A percentile compares a stretch with the other conserved stretches of the same genome.
These are phyloP conservation scores for Dendrocincla fuliginosa DNA, from an alignment of 2,797 vertebrate genomes.

Conservation along the genomic window DNA sequence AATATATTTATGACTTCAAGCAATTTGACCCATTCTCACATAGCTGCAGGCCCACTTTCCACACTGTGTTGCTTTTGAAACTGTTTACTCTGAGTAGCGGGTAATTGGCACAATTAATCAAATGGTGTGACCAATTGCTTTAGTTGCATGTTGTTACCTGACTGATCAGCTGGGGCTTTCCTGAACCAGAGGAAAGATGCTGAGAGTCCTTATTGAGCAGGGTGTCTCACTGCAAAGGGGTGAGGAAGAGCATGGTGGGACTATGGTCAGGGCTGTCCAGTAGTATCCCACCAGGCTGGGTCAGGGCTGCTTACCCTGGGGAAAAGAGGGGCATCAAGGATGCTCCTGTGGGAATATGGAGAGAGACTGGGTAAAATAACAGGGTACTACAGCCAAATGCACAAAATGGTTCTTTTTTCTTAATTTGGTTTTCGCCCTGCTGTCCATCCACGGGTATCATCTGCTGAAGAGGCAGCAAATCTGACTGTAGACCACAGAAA, in stretches of 20 bases:
- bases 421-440: not conserved
- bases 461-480: not conserved
- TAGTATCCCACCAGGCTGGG: not conserved
- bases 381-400: not conserved
- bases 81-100: not conserved
- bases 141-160: not conserved
- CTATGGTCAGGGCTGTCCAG: not conserved
- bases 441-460: not conserved
- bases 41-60: not conserved
- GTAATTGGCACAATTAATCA: constrained; percentile 47
- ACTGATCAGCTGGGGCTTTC: not conserved
- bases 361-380: not conserved
- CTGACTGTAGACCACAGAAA: not conserved
- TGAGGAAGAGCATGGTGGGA: not conserved
- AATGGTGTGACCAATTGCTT: not conserved
- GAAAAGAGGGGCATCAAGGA: not conserved
- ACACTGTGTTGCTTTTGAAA: not conserved
- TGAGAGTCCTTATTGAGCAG: not conserved
- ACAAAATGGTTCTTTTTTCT: not conserved
- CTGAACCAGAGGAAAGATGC: not conserved
- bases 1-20: constrained; percentile 26
- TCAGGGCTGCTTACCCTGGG: not conserved
- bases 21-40: not conserved
- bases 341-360: not conserved
- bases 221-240: not conserved